Base-by-base conservation (phyloP, 1,140 invertebrate species). In the Acyrthosiphon pisum region DNA sequence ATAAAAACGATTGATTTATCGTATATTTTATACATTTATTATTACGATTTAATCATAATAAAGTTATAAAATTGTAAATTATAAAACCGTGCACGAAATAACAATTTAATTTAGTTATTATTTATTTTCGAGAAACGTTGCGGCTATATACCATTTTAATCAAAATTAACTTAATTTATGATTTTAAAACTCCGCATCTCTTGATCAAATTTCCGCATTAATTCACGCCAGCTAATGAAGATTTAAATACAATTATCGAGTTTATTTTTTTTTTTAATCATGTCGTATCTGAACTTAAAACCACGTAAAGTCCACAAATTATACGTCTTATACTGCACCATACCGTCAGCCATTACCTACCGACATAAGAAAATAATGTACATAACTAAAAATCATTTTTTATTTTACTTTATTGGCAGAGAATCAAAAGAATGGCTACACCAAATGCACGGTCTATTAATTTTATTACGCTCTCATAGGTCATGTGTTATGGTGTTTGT, bases 31-130 rank as follows among this genome's bases (percentile, higher is more conserved):
- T 60, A 60, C 30, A 60, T 11, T 30, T 26, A 60, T 60, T 60
- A 30, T 60, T 41, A 41, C 41, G 56, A 60, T 60, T 60, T 60
- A 60, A 60, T 30, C 9, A 60, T 30, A 30, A 3, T 60, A 30
- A 41, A 2, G 11, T 48, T 48, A 48, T 48, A 48, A 60, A 60
- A 60, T 60, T 26, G 56, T 60, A 9, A 26, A 76, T n/a, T 76
- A n/a, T 18, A n/a, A 76, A n/a, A 76, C 14, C 6, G 60, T 68
- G 60, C 60, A 35, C n/a, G 60, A 68, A n/a, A 68, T 60, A 68
- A 60, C 56, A 60, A 60, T 30, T 68, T 68, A 68, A 76, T 76
- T 35, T 76, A n/a, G n/a, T 76, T 76, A 76, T 76, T 76, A 76
- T 76, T 76, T n/a, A 76, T 76, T 76, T 76, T 35, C 6, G 23